phyloP scores from a whole-genome alignment of 2,888 invertebrate genomes.

The Melipona beecheii region DNA sequence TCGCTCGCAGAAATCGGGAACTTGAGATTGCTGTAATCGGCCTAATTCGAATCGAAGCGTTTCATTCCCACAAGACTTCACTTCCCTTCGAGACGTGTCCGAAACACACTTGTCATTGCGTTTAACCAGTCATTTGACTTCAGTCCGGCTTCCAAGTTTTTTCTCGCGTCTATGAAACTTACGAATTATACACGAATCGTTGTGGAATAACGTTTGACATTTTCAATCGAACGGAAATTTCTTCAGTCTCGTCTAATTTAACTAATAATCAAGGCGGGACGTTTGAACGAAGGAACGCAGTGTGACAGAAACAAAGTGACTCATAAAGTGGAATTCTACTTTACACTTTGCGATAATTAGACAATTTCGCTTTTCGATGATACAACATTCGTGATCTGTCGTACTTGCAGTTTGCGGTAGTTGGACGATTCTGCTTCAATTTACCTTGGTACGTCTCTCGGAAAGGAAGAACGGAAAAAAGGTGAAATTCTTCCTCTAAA shows the following conservation, averaged over 20 bases:
- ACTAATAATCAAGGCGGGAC: no score
- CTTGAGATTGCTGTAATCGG: not conserved
- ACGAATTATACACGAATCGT: not conserved
- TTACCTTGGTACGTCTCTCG: not conserved
- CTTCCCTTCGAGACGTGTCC: not conserved
- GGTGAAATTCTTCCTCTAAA: not conserved
- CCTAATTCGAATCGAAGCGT: not conserved
- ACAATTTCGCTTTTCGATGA: no score
- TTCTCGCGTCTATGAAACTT: not conserved
- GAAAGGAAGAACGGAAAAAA: not conserved
- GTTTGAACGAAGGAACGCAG: no score
- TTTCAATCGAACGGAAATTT: not conserved
- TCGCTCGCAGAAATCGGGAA: not conserved
- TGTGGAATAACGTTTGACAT: not conserved
- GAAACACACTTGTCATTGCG: not conserved
- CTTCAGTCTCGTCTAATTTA: no score
- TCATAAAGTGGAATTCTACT: no score
- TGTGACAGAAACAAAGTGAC: no score
- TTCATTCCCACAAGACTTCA: not conserved
- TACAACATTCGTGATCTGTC: no score
- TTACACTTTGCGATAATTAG: no score
- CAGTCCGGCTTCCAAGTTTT: not conserved
- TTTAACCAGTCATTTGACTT: not conserved
- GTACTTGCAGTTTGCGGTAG: no score
- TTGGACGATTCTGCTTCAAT: no score